These are phyloP conservation scores for Apeltes quadracus DNA, from an alignment of 2,113 vertebrate genomes.

Conservation along the genomic window DNA sequence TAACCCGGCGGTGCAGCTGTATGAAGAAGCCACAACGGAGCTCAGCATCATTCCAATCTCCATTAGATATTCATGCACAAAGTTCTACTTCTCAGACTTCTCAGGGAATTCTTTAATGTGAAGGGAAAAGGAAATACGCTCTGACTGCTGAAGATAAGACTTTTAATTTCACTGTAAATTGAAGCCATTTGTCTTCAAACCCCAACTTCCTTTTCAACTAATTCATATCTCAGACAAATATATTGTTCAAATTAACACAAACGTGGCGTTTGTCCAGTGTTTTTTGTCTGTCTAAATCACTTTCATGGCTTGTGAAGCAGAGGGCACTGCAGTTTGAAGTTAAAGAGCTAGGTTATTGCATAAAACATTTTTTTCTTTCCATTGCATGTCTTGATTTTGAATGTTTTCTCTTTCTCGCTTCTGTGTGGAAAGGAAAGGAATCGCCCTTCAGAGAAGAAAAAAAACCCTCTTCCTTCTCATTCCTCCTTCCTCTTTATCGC, in stretches of 20 bases:
- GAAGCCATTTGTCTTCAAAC: slow-evolving; percentile 79
- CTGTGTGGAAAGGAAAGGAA: slow-evolving; percentile 14
- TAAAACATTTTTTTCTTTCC: not conserved
- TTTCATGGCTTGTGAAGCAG: too few relatives aligned
- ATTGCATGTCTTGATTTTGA: slow-evolving; percentile 25
- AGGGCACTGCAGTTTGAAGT: slow-evolving; percentile 34
- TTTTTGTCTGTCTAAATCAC: slow-evolving; percentile 55
- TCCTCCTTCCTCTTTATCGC: not conserved
- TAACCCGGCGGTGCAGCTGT: slow-evolving; percentile 12
- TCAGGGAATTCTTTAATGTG: slow-evolving; percentile 69
- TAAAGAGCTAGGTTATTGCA: slow-evolving; percentile 32
- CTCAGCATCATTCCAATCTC: slow-evolving; percentile 51
- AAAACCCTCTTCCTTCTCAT: not conserved
- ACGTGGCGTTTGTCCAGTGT: slow-evolving; percentile 19
- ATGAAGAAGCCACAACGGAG: slow-evolving; percentile 12
- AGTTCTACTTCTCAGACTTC: slow-evolving; percentile 59
- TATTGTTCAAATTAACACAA: slow-evolving; percentile 68
- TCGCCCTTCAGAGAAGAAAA: not conserved
- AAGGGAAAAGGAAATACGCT: slow-evolving; percentile 69
- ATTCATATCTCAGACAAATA: slow-evolving; percentile 67
- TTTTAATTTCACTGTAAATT: slow-evolving; percentile 81
- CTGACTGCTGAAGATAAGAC: slow-evolving; percentile 74
- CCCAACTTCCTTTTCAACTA: slow-evolving; percentile 70
- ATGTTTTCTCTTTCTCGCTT: not conserved
- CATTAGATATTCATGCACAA: slow-evolving; percentile 67